Evolutionary conservation across 2,888 invertebrate genomes (phyloP).

Genomic region (Leptinotarsa rubiginosa): DNA sequence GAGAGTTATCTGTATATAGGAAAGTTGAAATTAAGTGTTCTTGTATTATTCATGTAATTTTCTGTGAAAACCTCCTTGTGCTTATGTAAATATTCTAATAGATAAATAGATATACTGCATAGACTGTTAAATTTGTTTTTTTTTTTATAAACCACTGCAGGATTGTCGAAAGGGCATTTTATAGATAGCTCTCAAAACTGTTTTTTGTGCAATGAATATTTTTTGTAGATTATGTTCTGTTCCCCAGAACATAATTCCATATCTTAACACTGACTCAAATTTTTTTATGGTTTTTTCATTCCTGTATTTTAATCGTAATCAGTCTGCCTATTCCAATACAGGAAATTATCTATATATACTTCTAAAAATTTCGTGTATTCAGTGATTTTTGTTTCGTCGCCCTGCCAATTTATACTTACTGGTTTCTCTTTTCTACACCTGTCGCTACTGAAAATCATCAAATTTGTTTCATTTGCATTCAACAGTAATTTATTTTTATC

Average conservation of each 20-base stretch:
- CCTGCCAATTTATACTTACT: not conserved
- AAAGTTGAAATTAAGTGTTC: constrained; percentile 14
- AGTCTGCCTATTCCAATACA: not conserved
- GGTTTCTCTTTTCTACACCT: too few species aligned
- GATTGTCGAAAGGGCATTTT: not conserved
- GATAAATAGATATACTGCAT: too few species aligned
- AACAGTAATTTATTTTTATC: too few species aligned
- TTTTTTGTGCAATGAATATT: not conserved
- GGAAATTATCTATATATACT: not conserved
- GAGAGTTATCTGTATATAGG: constrained; percentile 18
- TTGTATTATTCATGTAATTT: constrained; percentile 10
- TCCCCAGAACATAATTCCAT: not conserved
- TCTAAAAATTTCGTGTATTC: not conserved
- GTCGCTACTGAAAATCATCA: too few species aligned
- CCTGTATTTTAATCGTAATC: not conserved
- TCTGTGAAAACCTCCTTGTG: not conserved
- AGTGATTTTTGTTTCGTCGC: not conserved
- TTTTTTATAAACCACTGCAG: not conserved
- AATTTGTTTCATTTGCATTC: too few species aligned
- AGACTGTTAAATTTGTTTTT: too few species aligned
- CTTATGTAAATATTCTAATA: too few species aligned
- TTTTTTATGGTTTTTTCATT: not conserved
- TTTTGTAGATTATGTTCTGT: not conserved
- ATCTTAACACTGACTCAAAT: not conserved
- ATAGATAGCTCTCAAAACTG: not conserved